Conservation (phyloP, 2,888 invertebrate genomes). For the Lacanobia wlatinum region DNA sequence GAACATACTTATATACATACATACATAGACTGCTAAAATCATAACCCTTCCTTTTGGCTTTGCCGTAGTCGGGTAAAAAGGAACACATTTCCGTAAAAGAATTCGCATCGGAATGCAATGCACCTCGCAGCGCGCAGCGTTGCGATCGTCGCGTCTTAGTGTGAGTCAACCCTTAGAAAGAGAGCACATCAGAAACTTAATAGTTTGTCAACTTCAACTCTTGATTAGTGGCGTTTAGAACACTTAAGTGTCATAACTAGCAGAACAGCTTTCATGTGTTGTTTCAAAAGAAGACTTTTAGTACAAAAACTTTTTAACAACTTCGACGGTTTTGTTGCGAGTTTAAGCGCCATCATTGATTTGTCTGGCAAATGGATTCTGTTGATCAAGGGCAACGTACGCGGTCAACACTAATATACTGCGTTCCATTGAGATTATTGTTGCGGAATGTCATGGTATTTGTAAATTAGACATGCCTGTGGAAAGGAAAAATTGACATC, state of each 20-base stretch:
- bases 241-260: not conserved
- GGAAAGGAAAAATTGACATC: too few species aligned
- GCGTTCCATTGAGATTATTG: too few species aligned
- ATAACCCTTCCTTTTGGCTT: too few species aligned
- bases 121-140: too few species aligned
- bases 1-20: too few species aligned
- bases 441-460: not conserved
- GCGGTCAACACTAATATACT: too few species aligned
- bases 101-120: too few species aligned
- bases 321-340: not conserved
- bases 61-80: too few species aligned
- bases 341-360: not conserved
- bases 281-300: not conserved
- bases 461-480: not conserved
- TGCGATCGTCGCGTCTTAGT: not conserved
- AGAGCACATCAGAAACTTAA: not conserved
- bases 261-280: not conserved
- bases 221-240: conserved; percentile 26
- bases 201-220: conserved; percentile 25
- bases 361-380: not conserved
- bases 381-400: too few species aligned
- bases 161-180: conserved; percentile 30
- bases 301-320: not conserved
- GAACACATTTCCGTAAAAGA: too few species aligned
- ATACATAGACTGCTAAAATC: too few species aligned